These are phyloP conservation scores for Spheniscus humboldti DNA, from an alignment of 2,797 vertebrate genomes.

Conservation along the genomic window DNA sequence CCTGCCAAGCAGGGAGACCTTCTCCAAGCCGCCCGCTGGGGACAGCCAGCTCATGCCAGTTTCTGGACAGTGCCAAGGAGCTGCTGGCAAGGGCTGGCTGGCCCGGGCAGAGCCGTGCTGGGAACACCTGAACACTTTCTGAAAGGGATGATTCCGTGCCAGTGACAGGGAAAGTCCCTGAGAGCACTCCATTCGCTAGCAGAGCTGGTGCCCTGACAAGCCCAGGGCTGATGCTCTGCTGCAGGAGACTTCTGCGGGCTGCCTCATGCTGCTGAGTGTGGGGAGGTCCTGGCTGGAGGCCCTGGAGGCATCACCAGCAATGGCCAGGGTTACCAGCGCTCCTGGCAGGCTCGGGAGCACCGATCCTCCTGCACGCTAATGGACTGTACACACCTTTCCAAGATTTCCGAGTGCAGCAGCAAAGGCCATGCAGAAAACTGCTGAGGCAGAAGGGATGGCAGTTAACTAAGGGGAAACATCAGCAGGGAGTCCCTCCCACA, in stretches of 20 bases:
- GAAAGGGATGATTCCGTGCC: neutral
- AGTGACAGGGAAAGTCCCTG: neutral
- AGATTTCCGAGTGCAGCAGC: neutral
- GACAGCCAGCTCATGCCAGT: neutral
- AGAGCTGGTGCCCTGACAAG: neutral
- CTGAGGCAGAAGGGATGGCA: fast-evolving
- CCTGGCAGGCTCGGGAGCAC: neutral
- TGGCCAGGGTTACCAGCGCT: neutral
- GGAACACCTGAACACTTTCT: neutral
- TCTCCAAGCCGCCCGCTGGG: neutral
- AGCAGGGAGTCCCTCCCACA: neutral
- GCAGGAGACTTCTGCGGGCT: neutral
- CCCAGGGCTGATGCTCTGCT: neutral
- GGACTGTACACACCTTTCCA: neutral
- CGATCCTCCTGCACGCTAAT: fast-evolving
- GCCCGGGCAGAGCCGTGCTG: neutral
- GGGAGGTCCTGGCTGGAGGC: neutral
- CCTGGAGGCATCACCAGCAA: neutral
- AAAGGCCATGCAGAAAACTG: neutral
- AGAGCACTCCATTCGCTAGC: neutral
- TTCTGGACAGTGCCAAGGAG: neutral
- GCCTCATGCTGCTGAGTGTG: fast-evolving
- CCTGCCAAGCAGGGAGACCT: neutral
- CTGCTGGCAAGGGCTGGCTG: neutral
- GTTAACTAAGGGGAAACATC: neutral